Evolutionary conservation across 2,888 invertebrate genomes (phyloP), one percentile per base, ranked within the genome.

Genomic region (Odontocerum albicorne): DNA sequence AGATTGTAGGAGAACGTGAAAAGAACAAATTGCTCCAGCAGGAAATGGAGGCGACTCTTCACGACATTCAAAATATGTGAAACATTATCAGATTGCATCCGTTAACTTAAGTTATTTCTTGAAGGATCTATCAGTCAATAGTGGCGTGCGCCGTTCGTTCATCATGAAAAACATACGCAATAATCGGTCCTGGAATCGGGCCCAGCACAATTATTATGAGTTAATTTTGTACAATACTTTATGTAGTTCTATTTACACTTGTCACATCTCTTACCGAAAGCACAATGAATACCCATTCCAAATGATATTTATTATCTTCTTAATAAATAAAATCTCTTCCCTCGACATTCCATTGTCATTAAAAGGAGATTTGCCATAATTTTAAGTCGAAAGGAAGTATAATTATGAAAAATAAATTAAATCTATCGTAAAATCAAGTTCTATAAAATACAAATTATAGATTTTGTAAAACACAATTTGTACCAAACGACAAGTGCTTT

Each of bases 11-110:
- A 74, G 93, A 94, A 82, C 92, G 91, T 81, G 91, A 90, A 83
- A 93, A 94, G 86, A 94, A 92, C 85, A 94, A 92, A 85, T 82
- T 91, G 76, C 88, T 97, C 76, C 91, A 94, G 79, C 93, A 94
- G 78, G 98, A 98, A 80, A 95, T 98, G 92, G 97, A 98, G 82
- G 89, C 93, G 73, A 95, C 96, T 72, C 88, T 97, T 84, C 93
- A 94, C 86, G 97, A 97, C 84, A 93, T 97, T 82, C 96, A 96
- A 85, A 94, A 95, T 81, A 96, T 96, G 93, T 96, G 92, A 87
- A 82, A 74, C 68, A 70, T 66, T 51, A 55, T 60, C 42, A 49
- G 50, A 42, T 57, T 57, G 60, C 55, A 62, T 62, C 55, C 56
- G 40, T 47, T 19, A 38, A n/a, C 42, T 43, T 54, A 54, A 54